Conservation (phyloP, 2,888 invertebrate genomes). For the Allophyes oxyacanthae region DNA sequence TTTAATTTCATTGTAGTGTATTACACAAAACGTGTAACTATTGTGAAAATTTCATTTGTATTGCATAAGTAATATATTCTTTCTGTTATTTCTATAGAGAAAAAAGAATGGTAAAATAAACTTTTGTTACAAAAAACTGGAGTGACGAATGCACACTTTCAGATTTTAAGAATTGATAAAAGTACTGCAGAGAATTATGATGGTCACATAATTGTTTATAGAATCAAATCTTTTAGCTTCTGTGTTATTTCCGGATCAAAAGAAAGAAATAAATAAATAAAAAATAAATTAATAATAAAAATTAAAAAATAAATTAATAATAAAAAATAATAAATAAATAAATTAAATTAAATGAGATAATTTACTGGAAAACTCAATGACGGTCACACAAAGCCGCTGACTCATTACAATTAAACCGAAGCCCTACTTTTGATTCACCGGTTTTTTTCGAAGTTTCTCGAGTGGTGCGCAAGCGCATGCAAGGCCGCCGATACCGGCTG, state of each 20-base stretch:
- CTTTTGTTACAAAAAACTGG: background rate
- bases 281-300: too few relatives aligned
- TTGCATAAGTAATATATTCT: background rate
- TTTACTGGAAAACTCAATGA: too few relatives aligned
- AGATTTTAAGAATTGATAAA: slow-evolving; percentile 3
- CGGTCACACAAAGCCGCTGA: too few relatives aligned
- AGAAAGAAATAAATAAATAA: too few relatives aligned
- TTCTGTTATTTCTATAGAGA: background rate
- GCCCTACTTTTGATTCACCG: slow-evolving; percentile 15
- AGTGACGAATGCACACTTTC: slow-evolving; percentile 1
- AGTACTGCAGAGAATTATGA: background rate
- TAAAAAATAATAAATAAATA: too few relatives aligned
- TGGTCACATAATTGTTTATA: background rate
- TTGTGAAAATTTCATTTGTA: too few relatives aligned
- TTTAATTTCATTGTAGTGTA: background rate
- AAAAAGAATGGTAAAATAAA: slow-evolving; percentile 3
- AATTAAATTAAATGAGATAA: too few relatives aligned
- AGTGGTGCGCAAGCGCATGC: slow-evolving; percentile 28
- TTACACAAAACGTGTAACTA: too few relatives aligned
- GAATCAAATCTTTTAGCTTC: too few relatives aligned
- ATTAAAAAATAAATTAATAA: too few relatives aligned
- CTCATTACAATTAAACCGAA: background rate
- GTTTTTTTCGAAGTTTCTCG: slow-evolving; percentile 37
- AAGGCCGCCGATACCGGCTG: slow-evolving; percentile 46
- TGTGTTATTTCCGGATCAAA: too few relatives aligned